Percentiles rank a stretch among this genome's conserved stretches.
Evolutionary conservation across 2,888 invertebrate genomes (phyloP).

Genomic region (Mesorhabditis belari): DNA sequence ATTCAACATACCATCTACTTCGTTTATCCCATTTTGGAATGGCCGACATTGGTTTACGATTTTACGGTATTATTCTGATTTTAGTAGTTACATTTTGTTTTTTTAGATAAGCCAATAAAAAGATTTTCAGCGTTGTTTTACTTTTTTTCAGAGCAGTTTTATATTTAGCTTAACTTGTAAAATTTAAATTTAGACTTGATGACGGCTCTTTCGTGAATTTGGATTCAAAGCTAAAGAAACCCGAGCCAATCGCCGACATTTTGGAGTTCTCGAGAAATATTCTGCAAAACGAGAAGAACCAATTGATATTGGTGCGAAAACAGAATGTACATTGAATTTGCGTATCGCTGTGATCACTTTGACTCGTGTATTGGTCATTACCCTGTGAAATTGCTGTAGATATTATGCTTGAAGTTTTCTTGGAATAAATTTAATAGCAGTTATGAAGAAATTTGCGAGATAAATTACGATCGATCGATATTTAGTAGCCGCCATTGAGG

Average conservation of each 20-base stretch:
- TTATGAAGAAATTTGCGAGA: too few species aligned
- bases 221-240: constrained; percentile 41
- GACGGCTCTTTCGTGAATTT: constrained; percentile 33
- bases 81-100: background rate
- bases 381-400: too few species aligned
- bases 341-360: too few species aligned
- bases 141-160: background rate
- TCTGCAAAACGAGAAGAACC: constrained; percentile 1
- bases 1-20: constrained; percentile 27
- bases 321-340: too few species aligned
- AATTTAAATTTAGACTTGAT: constrained; percentile 8
- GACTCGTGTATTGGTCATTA: too few species aligned
- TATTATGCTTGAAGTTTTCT: too few species aligned
- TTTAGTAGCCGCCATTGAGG: background rate
- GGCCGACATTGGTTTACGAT: constrained; percentile 47
- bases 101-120: background rate
- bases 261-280: constrained; percentile 9
- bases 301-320: background rate
- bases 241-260: constrained; percentile 25
- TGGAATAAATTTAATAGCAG: too few species aligned
- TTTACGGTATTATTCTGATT: background rate
- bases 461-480: too few species aligned
- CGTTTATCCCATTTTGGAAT: constrained; percentile 29
- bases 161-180: too few species aligned
- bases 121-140: background rate